phyloP scores from a whole-genome alignment of 2,888 invertebrate genomes.

The Phyllotreta cruciferae region DNA sequence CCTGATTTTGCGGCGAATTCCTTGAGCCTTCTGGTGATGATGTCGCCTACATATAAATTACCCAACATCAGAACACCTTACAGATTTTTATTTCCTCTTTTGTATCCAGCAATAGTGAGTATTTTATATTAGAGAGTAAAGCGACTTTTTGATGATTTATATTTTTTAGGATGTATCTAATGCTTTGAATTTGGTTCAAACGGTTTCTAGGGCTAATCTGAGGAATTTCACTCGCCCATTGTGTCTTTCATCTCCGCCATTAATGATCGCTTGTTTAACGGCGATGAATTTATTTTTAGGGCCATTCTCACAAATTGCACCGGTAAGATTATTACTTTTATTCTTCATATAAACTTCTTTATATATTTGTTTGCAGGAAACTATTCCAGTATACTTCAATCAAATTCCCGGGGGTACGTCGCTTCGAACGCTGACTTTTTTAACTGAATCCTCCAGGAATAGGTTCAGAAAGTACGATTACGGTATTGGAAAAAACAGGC shows the following conservation, averaged over 20 bases:
- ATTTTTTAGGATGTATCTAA: slow-evolving; percentile 48
- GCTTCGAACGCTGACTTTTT: slow-evolving; percentile 52
- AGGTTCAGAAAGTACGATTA: slow-evolving; percentile 67
- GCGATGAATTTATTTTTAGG: slow-evolving; percentile 53
- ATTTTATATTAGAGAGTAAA: neutral
- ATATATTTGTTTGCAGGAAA: slow-evolving; percentile 50
- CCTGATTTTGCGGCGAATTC: slow-evolving; percentile 65
- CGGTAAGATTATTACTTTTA: slow-evolving; percentile 46
- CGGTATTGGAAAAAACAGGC: slow-evolving; percentile 61
- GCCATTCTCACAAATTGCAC: slow-evolving; percentile 54
- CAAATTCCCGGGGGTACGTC: slow-evolving; percentile 55
- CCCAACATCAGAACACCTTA: slow-evolving; percentile 67
- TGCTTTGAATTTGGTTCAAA: slow-evolving; percentile 50
- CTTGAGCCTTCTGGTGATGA: slow-evolving; percentile 62
- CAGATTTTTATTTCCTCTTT: slow-evolving; percentile 68
- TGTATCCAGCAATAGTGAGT: slow-evolving; percentile 48
- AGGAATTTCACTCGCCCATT: slow-evolving; percentile 48
- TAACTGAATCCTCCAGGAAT: slow-evolving; percentile 50
- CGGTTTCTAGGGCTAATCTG: slow-evolving; percentile 48
- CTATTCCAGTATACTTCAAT: slow-evolving; percentile 54
- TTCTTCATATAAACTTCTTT: slow-evolving; percentile 1
- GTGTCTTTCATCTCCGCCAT: slow-evolving; percentile 51
- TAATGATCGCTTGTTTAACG: slow-evolving; percentile 52
- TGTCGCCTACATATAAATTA: slow-evolving; percentile 66
- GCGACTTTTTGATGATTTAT: slow-evolving; percentile 1